Percentiles rank a stretch among this genome's conserved stretches.
phyloP scores from a whole-genome alignment of 53 echinoderm and acorn worm species.

The Hippasteria phrygiana region DNA sequence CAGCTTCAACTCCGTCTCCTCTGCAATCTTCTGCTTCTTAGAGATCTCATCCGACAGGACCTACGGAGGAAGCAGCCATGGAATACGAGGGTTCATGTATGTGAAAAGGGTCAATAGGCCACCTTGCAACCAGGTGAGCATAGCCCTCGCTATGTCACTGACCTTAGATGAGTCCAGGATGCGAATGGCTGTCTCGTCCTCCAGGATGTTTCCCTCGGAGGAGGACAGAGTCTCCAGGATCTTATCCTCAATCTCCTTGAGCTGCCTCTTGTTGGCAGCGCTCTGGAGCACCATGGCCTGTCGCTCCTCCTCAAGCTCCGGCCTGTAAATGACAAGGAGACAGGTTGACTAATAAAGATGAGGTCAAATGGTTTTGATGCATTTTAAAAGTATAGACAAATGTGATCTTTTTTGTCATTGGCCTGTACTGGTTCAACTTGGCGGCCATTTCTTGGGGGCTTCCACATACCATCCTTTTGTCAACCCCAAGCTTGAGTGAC shows the following conservation, averaged over 20 bases:
- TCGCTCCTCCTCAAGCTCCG: constrained; percentile 96
- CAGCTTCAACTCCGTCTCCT: constrained; percentile 98
- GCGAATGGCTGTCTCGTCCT: constrained; percentile 95
- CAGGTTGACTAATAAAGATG: too few relatives aligned
- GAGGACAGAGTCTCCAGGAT: constrained; percentile 98
- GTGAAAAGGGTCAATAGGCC: neutral
- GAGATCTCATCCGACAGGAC: constrained; percentile 98
- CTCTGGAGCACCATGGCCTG: constrained; percentile 97
- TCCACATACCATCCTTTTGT: too few relatives aligned
- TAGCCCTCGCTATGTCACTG: too few relatives aligned
- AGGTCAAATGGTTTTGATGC: too few relatives aligned
- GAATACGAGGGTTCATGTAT: neutral
- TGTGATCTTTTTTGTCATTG: too few relatives aligned
- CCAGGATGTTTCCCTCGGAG: constrained; percentile 98
- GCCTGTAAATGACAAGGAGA: constrained; percentile 62
- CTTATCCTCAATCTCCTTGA: constrained; percentile 99
- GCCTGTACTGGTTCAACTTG: too few relatives aligned
- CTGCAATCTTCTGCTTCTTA: constrained; percentile 99
- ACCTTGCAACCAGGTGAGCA: too few relatives aligned
- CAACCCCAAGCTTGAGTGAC: too few relatives aligned
- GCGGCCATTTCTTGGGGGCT: too few relatives aligned
- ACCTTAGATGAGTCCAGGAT: constrained; percentile 93
- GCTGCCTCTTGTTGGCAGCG: constrained; percentile 97
- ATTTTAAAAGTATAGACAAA: too few relatives aligned
- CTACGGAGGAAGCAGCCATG: constrained; percentile 1